A percentile compares a stretch with the other conserved stretches of the same genome.
Evolutionary conservation across 1,140 invertebrate genomes (phyloP).

Genomic region (Hydropsyche tenuis): DNA sequence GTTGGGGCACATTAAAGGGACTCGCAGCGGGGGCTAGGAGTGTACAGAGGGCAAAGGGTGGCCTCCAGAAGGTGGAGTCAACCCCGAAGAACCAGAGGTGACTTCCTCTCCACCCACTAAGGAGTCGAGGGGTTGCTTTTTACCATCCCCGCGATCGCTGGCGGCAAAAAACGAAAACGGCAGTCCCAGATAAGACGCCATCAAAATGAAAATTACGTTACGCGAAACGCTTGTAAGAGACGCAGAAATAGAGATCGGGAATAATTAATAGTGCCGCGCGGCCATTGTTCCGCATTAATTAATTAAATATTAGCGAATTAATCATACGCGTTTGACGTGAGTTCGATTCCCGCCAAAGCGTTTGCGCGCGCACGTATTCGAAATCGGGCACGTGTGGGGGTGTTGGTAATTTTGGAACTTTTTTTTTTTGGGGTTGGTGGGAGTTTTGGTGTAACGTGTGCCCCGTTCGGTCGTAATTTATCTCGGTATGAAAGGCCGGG

Average conservation of each 20-base stretch:
- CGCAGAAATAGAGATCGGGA: background rate
- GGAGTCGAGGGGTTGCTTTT: background rate
- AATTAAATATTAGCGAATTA: constrained; percentile 29
- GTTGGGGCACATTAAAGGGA: constrained; percentile 44
- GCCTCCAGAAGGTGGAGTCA: background rate
- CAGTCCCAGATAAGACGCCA: constrained; percentile 36
- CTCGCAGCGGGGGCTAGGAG: background rate
- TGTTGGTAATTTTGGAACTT: too few species aligned
- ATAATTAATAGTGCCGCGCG: constrained; percentile 29
- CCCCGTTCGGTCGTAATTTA: constrained; percentile 26
- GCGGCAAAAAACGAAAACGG: background rate
- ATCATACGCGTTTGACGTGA: constrained; percentile 23
- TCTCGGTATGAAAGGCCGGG: constrained; percentile 30
- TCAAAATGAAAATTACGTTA: constrained; percentile 42
- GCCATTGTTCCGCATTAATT: constrained; percentile 26
- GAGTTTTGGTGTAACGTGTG: background rate
- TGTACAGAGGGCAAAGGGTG: background rate
- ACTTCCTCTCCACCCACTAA: background rate
- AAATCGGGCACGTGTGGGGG: too few species aligned
- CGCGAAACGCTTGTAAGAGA: constrained; percentile 15
- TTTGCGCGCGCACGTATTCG: too few species aligned
- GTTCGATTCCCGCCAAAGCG: constrained; percentile 10
- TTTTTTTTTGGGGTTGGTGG: too few species aligned
- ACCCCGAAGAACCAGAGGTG: constrained; percentile 4
- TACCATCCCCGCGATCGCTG: background rate